Percentiles rank a stretch among this genome's conserved stretches.
Conservation (phyloP, 2,797 vertebrate species). For the Leptoclinus maculatus region DNA sequence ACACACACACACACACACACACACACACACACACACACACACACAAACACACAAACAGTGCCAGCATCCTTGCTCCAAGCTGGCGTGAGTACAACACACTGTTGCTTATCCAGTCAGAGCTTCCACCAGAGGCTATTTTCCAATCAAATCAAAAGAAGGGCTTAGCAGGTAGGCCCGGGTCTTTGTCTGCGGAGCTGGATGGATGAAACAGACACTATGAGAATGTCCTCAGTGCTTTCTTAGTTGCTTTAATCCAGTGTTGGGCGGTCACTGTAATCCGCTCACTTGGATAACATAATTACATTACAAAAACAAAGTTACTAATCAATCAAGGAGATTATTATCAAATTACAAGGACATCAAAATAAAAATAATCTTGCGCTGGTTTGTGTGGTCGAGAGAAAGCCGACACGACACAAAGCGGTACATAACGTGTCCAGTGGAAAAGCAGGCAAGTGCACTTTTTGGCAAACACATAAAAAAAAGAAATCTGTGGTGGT, state of each 20-base stretch:
- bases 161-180: constrained; percentile 74
- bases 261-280: constrained; percentile 61
- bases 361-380: constrained; percentile 13
- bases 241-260: constrained; percentile 66
- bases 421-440: constrained; percentile 26
- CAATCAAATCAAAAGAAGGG: constrained; percentile 72
- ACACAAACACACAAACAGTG: constrained; percentile 58
- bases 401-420: constrained; percentile 22
- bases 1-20: constrained; percentile 39
- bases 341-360: constrained; percentile 52
- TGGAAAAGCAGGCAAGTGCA: constrained; percentile 60
- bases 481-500: constrained; percentile 35
- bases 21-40: constrained; percentile 27
- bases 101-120: constrained; percentile 70
- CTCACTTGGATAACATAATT: constrained; percentile 67
- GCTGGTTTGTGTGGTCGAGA: constrained; percentile 13
- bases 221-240: constrained; percentile 59
- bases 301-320: constrained; percentile 62
- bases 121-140: constrained; percentile 73
- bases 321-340: constrained; percentile 59
- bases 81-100: constrained; percentile 70
- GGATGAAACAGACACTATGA: constrained; percentile 73
- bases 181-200: constrained; percentile 61
- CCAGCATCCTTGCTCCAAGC: constrained; percentile 70
- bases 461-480: constrained; percentile 52